Conservation (phyloP, 2,113 vertebrate species). For the Thunnus thynnus region DNA sequence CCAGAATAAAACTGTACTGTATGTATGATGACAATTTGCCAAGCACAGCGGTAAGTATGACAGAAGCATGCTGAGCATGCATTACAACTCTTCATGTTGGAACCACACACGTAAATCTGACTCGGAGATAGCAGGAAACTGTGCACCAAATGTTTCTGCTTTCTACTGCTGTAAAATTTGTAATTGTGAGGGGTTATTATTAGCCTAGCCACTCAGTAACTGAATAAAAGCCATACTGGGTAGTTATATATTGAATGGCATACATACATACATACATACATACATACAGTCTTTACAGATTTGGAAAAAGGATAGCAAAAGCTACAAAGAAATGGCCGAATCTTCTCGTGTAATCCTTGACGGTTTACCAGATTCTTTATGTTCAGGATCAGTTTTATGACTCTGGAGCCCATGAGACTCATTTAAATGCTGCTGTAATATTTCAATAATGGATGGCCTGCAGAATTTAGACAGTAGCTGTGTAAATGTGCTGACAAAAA, state of each 20-base stretch:
- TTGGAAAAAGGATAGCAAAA: neutral
- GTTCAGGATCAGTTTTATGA: conserved; percentile 54
- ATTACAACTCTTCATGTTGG: conserved; percentile 13
- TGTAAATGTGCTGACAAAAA: conserved; percentile 9
- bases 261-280: too few relatives aligned
- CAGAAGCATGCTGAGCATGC: conserved; percentile 20
- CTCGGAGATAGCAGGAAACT: neutral
- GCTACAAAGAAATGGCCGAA: conserved; percentile 1
- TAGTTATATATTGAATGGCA: neutral
- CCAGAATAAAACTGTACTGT: conserved; percentile 7
- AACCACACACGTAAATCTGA: neutral
- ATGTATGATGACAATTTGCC: conserved; percentile 20
- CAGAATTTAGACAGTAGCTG: conserved; percentile 38
- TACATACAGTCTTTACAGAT: neutral
- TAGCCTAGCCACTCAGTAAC: neutral
- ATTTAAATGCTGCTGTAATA: conserved; percentile 29
- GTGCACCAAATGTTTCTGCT: conserved; percentile 6
- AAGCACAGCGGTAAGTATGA: conserved; percentile 20
- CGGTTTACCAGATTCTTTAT: conserved; percentile 49
- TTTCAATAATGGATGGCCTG: conserved; percentile 39
- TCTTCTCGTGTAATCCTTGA: conserved; percentile 22
- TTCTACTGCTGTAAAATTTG: neutral
- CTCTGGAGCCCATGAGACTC: conserved; percentile 32
- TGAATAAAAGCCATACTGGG: neutral
- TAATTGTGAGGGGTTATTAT: conserved; percentile 13